Conservation (phyloP, 1,140 invertebrate species). For the Theocolax elegans region DNA sequence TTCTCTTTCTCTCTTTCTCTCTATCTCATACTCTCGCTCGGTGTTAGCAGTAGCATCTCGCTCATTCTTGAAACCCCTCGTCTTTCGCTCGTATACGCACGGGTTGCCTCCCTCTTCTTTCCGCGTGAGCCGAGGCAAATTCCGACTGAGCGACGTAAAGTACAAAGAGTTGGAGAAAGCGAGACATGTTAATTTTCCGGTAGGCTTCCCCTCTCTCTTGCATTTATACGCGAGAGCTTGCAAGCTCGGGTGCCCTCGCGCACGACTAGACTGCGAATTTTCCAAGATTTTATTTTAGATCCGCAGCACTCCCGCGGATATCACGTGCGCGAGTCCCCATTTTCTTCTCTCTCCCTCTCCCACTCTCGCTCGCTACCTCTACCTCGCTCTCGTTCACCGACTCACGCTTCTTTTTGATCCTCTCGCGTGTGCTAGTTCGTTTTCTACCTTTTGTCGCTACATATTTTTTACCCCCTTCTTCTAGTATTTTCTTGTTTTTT, state of each 20-base stretch:
- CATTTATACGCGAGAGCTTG: background rate
- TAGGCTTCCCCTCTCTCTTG: background rate
- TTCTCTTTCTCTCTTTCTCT: too few species aligned
- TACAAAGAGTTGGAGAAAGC: conserved; percentile 26
- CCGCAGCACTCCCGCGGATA: background rate
- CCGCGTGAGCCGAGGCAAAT: background rate
- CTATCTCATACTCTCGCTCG: too few species aligned
- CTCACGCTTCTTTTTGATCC: background rate
- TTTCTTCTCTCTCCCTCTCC: background rate
- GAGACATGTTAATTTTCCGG: conserved; percentile 37
- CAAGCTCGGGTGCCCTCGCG: background rate
- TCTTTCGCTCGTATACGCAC: too few species aligned
- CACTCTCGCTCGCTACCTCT: background rate
- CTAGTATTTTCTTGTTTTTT: background rate
- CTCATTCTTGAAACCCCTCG: too few species aligned
- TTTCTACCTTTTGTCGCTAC: too few species aligned
- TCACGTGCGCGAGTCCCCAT: background rate
- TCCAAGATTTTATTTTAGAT: conserved; percentile 31
- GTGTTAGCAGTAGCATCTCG: too few species aligned
- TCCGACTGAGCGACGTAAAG: conserved; percentile 3
- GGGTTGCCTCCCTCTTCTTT: too few species aligned
- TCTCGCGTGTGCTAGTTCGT: background rate
- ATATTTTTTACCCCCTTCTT: too few species aligned
- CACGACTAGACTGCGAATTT: conserved; percentile 17
- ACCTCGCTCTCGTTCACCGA: background rate